Base-by-base conservation (phyloP, 2,888 invertebrate genomes). In the Polydrusus cervinus region DNA sequence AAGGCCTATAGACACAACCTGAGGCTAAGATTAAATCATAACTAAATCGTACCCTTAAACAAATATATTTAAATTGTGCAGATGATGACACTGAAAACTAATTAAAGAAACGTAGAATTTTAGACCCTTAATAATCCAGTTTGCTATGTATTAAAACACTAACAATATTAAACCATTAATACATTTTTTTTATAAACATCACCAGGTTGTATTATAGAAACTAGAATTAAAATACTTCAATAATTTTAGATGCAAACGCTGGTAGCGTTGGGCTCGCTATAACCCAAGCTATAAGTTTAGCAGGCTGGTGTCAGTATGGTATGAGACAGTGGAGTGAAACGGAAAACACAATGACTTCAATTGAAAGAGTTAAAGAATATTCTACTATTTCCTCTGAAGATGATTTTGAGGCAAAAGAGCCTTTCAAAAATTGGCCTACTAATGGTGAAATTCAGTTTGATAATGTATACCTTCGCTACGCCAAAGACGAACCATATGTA, bases 291-390 rank as follows among this genome's bases (percentile, higher is more conserved):
- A 80, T 86, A 20, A 80, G 80, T 30, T 80, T 87, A 53, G 84
- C 83, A 5, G 86, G 86, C 38, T 92, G 93, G 91, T 91, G 93
- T 85, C 93, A 93, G 83, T 98, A 96, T 96, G 96, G 96, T 34
- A 95, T 97, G 92, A 79, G 86, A 25, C 87, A 87, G 45, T 95
- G 96, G 80, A 95, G 97, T 0, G 97, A 97, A 85, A 86, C 95
- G 9, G 95, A 86, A 84, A 96, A 95, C 38, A 69, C 74, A 34
- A 74, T 74, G 74, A 74, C 69, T 11, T 62, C 68, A 11, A 45
- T 69, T n/a, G 98, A 98, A 87, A 91, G 97, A 85, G 90, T 94
- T 1, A 80, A 94, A 11, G 96, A 96, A 82, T 97, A 97, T 84
- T 91, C 92, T 0, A 90, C 91, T 61, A 20, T 74, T 93, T 89